Base-by-base conservation (phyloP, 2,113 vertebrate species). In the Ochotona curzoniae region DNA sequence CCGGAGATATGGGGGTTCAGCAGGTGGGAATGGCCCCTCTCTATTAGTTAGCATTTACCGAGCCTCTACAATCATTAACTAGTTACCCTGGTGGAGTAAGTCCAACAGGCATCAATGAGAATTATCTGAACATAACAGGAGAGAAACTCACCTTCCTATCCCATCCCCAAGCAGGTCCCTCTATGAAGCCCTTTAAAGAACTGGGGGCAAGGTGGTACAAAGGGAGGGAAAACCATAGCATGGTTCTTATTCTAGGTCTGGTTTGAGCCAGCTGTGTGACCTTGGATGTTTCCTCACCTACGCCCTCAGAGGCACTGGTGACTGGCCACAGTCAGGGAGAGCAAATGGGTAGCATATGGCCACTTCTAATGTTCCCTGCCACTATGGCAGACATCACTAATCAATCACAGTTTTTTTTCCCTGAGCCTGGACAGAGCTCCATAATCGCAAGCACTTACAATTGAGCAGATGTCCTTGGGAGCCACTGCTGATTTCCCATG, bases 21-120 rank as follows among this genome's bases (percentile, higher is more conserved):
- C 32, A 51, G 69, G 51, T 84, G 49, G 95, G 38, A 74, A 69
- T 9, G 60, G 13, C 44, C 81, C 74, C 74, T 70, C 81, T 93
- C 67, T 89, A 88, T 87, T 83, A 90, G 67, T 71, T 83, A 95
- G 91, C 93, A 85, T 93, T 91, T 83, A 71, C 86, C 74, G 83
- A 93, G n/a, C 47, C 80, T 92, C 86, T 90, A 44, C 87, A 96
- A 95, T 96, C 93, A 93, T 96, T 95, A 94, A 95, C 96, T 78
- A 71, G 76, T 85, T 75, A 28, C 30, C 38, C 82, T 75, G 66
- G 51, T 87, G 61, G 47, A 80, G 44, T 30, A 82, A 85, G 83
- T 91, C 66, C 82, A 28, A 5, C 4, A 73, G 93, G 71, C 49
- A 47, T 7, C 73, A 86, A 71, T 67, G 91, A 73, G 69, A 94